Base-by-base conservation (phyloP, 2,113 vertebrate species). In the Phaethornis superciliosus region DNA sequence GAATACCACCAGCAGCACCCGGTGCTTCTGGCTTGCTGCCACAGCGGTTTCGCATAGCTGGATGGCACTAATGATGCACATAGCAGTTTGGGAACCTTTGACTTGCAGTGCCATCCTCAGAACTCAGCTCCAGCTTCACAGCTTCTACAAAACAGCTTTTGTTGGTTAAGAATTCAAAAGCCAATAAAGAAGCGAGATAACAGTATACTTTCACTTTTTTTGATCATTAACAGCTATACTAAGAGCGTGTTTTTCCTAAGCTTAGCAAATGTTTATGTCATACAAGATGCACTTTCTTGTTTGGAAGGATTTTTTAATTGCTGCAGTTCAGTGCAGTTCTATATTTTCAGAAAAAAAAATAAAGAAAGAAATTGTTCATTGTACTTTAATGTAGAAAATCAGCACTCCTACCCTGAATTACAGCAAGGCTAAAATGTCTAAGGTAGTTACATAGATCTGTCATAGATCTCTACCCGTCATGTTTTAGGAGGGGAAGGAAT, bases 11-110 rank as follows among this genome's bases (percentile, higher is more conserved):
- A 64, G 77, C 65, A 87, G 56, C 93, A 89, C 54, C 84, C 54
- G 12, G 84, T 44, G 15, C 70, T 46, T n/a, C 92, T 94, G 91
- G 89, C 93, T 87, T 1, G 0, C 85, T 91, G 95, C 93, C 95
- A 91, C 35, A 12, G 4, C 5, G 0, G 28, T 21, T 88, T 21
- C 5, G 0, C 71, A 9, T 6, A 12, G 3, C 67, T 65, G 75
- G 55, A 89, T 79, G 42, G 14, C 40, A 12, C n/a, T 85, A 58
- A 89, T 7, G 75, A 74, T 88, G 59, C 78, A 27, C 63, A 22
- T 2, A 46, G 54, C 4, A 33, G 24, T 58, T 30, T 72, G 70
- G 87, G 51, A 93, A 84, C 84, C 81, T 95, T 74, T 65, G 40
- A 60, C 89, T 94, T 69, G 58, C 54, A 76, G 8, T 86, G 71